Evolutionary conservation across 2,888 invertebrate genomes (phyloP).

Genomic region (Dromius quadrimaculatus): DNA sequence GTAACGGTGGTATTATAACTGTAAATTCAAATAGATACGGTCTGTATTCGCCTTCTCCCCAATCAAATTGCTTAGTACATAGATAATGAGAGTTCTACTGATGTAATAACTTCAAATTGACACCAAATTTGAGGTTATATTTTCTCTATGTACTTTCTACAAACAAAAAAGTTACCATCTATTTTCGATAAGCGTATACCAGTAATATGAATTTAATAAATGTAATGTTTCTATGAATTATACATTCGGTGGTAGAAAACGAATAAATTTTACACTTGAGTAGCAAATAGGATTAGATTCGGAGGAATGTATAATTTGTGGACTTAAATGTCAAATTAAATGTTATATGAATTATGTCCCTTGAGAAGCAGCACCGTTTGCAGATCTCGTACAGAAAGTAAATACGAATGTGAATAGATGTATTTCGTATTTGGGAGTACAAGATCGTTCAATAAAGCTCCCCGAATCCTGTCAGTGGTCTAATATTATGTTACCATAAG

Average conservation of each 20-base stretch:
- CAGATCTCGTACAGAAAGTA: slow-evolving; percentile 14
- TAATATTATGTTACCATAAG: slow-evolving; percentile 6
- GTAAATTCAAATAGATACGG: too few relatives aligned
- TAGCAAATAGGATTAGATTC: not conserved
- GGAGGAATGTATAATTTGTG: slow-evolving; percentile 16
- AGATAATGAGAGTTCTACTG: too few relatives aligned
- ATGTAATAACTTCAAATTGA: slow-evolving; percentile 21
- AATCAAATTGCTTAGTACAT: too few relatives aligned
- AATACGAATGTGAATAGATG: not conserved
- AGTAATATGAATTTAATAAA: not conserved
- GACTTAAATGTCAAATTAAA: not conserved
- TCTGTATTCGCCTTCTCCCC: too few relatives aligned
- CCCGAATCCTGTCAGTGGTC: not conserved
- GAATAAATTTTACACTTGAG: not conserved
- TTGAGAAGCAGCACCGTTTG: slow-evolving; percentile 2
- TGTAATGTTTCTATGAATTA: slow-evolving; percentile 7
- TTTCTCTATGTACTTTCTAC: slow-evolving; percentile 21
- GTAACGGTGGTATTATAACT: too few relatives aligned
- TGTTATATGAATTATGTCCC: slow-evolving; percentile 9
- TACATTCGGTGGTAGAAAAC: slow-evolving; percentile 3
- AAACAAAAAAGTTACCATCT: not conserved
- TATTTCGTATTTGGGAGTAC: not conserved
- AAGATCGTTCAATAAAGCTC: not conserved
- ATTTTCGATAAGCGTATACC: slow-evolving; percentile 18
- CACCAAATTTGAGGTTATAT: slow-evolving; percentile 19